Base-by-base conservation (phyloP, 2,888 invertebrate genomes). In the Acleris emargana region DNA sequence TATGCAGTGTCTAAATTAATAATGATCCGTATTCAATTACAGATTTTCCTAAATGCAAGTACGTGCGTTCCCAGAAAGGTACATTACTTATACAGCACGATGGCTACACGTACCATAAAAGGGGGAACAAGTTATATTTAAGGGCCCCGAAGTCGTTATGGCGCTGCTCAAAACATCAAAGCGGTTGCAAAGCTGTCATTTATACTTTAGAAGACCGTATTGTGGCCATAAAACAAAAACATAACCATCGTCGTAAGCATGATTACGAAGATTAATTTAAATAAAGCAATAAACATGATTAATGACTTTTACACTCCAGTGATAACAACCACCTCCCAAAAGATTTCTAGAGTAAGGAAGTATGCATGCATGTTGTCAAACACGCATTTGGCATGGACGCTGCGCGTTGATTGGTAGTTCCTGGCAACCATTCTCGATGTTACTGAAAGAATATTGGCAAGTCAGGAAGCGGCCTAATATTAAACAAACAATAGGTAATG, bases 101-200 rank as follows among this genome's bases (percentile, higher is more conserved):
- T 6, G 58, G 58, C 16, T 51, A 59, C 42, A 50, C 7, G 22
- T 59, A 59, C 17, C 58, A 59, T 17, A 50, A n/a, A 42, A 59
- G 18, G 53, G n/a, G 9, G 2, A n/a, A 49, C 17, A 20, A 49
- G 13, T 25, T 16, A 5, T 22, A 55, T 20, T 16, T 18, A 16
- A n/a, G 16, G n/a, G 16, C 38, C 5, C 11, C 51, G 11, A 63
- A 63, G n/a, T 32, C 25, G 1, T 9, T 42, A 13, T 60, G 60
- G 60, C 50, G 52, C 1, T 60, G 60, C 18, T 28, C 43, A 11
- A 45, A 11, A 13, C 52, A 60, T 18, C n/a, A 52, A 7, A 6
- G 5, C 16, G 60, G 60, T 5, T 60, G 60, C 17, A 51, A 20
- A 22, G 60, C 60, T 9, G 60, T 52, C 16, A 16, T 51, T 11